Evolutionary conservation across 2,888 invertebrate species (phyloP), one percentile per base, ranked within the genome.

Genomic region (Melinopterus prodromus): DNA sequence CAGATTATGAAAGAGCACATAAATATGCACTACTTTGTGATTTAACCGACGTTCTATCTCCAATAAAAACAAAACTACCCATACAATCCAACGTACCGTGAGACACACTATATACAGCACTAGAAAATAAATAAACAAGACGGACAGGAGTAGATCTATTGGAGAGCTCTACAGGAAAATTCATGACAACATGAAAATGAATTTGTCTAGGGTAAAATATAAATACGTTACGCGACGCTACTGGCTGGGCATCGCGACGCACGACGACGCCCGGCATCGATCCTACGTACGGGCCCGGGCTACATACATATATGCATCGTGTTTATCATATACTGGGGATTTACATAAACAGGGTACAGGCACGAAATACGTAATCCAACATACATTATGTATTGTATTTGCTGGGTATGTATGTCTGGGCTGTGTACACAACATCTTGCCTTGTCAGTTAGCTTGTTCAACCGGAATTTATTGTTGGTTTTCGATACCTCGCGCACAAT

Each of bases 311-410:
- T 74, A 74, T 74, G 74, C 74, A 74, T 37, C n/a, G 74, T 74
- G 74, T 74, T 74, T 74, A 74, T 74, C 74, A 74, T 74, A 74
- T 74, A 74, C 74, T 35, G 74, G 16, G 14, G 74, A 74, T 74
- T 74, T 74, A 74, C 74, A 74, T 74, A 74, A 74, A 74, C 74
- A 74, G 74, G 74, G 74, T 35, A 35, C 74, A 37, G 74, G 74
- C 74, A 74, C 74, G 74, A 74, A 74, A 74, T 74, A 36, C 74
- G 36, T 74, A 74, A 74, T 74, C 74, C 74, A 74, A 74, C 35
- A 74, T 74, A 37, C 74, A 74, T 74, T 74, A 74, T 74, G 74
- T 74, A 74, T 74, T 74, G 74, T 74, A 74, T 74, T 74, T 74
- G 74, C 36, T 71, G 71, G 12, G 74, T 74, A 36, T n/a, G 74